Percentiles rank a stretch among this genome's conserved stretches.
Evolutionary conservation across 2,888 invertebrate species (phyloP).

Genomic region (Bombylius discolor): DNA sequence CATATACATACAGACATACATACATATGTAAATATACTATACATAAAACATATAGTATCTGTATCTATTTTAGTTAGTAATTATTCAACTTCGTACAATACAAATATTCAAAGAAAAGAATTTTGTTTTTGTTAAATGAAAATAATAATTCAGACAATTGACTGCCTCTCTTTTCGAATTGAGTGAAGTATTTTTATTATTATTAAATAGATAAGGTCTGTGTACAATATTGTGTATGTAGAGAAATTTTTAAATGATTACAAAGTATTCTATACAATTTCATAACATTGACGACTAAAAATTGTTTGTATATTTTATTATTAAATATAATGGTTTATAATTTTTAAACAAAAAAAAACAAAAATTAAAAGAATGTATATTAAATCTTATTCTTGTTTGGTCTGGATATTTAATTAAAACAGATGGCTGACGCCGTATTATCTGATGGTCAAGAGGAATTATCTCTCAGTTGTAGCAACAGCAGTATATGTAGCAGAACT

Average conservation of each 20-base stretch:
- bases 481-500: not conserved
- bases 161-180: not conserved
- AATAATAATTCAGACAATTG: not conserved
- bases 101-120: not conserved
- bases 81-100: not conserved
- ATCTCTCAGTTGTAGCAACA: constrained; percentile 9
- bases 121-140: not conserved
- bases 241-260: too few species aligned
- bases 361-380: too few species aligned
- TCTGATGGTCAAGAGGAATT: constrained; percentile 22
- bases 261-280: too few species aligned
- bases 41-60: too few species aligned
- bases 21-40: not conserved
- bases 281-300: too few species aligned
- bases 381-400: too few species aligned
- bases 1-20: not conserved
- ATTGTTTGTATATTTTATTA: too few species aligned
- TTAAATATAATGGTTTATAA: too few species aligned
- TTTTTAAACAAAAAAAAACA: too few species aligned
- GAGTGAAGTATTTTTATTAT: too few species aligned
- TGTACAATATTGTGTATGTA: too few species aligned
- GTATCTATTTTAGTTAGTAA: not conserved
- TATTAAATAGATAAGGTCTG: too few species aligned
- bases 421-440: constrained; percentile 22
- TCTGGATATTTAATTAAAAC: not conserved